phyloP scores from a whole-genome alignment of 2,113 vertebrate genomes.

The Anarrhichthys ocellatus region DNA sequence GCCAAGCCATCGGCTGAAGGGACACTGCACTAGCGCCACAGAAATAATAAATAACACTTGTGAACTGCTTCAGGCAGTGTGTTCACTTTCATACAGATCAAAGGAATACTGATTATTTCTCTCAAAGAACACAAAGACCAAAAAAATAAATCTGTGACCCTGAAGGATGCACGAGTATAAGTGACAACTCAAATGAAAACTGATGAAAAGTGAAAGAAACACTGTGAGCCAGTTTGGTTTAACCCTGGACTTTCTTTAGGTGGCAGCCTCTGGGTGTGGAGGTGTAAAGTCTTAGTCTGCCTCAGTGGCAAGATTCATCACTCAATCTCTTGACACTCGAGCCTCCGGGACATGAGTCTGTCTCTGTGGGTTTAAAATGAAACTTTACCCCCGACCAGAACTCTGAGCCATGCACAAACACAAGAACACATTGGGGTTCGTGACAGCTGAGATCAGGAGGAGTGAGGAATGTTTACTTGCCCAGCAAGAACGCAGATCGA shows the following conservation, averaged over 20 bases:
- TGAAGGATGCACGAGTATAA: too few species aligned
- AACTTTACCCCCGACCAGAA: constrained; percentile 2
- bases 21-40: too few species aligned
- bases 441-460: constrained; percentile 6
- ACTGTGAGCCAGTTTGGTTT: not conserved
- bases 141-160: too few species aligned
- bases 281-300: constrained; percentile 20
- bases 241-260: not conserved
- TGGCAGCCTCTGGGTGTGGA: constrained; percentile 18
- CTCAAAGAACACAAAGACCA: too few species aligned
- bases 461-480: constrained; percentile 10
- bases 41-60: too few species aligned
- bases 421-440: not conserved
- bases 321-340: constrained; percentile 8
- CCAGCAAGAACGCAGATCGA: not conserved
- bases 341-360: not conserved
- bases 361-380: constrained; percentile 37
- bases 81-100: too few species aligned
- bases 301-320: constrained; percentile 34
- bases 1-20: too few species aligned
- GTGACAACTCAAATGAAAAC: not conserved
- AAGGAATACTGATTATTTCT: not conserved
- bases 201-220: not conserved
- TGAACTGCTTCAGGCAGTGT: too few species aligned
- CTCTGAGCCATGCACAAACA: constrained; percentile 11